Evolutionary conservation across 2,113 vertebrate species (phyloP), one percentile per base, ranked within the genome.

Genomic region (Acanthochromis polyacanthus): DNA sequence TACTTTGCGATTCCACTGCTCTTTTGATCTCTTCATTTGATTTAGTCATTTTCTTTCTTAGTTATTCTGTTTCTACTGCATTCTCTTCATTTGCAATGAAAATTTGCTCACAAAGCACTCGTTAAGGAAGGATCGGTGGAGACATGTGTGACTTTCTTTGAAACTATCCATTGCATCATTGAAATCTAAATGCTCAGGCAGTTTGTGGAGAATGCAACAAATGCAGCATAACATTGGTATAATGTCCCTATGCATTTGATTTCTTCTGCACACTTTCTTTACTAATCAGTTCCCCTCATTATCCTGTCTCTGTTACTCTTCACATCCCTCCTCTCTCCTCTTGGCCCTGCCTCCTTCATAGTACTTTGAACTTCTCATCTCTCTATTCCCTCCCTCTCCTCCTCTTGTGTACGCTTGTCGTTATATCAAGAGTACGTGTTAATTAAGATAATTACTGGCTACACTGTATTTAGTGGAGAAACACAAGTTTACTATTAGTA

Each of bases 371-470:
- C 75, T 63, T 58, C 69, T 63, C 71, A 64, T 70, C 78, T 19
- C 77, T 63, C 61, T 12, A 14, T 25, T 78, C 20, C 28, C 25
- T 64, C 68, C 36, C 46, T 32, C 48, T 45, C 38, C 25, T 60
- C 68, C 71, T 76, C 71, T 14, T 43, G 40, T 73, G 53, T 46
- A 60, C 51, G 32, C 64, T 67, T 71, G 75, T 73, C 75, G 70
- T 76, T 80, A 57, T 40, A 67, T 22, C 23, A 32, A 74, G 74
- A 82, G 59, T 55, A 73, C 53, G 70, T 74, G 45, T 79, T 85
- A 63, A 87, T 87, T 90, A 85, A 59, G 59, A 70, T 88, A 80
- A 87, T 90, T 40, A 57, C 50, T 60, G 11, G 45, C 36, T 56
- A 10, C 53, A 55, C 58, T 81, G 30, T 45, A 40, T 67, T 62